Conservation (phyloP, 1,140 invertebrate genomes). For the Hycleus cichorii region DNA sequence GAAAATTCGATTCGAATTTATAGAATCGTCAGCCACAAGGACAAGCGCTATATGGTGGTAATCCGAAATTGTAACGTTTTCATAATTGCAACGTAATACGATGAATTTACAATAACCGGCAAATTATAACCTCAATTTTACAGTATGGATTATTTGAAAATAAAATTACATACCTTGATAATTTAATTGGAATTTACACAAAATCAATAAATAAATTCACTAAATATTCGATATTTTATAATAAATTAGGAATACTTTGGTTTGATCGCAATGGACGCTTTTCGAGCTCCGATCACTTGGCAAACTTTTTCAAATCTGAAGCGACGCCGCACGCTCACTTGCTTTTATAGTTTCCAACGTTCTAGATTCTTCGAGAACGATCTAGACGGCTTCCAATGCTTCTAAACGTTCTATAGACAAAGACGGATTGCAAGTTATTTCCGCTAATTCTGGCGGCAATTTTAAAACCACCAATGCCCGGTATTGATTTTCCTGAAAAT, state of each 20-base stretch:
- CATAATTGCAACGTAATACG: no score
- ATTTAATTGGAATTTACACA: no score
- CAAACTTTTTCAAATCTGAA: constrained; percentile 21
- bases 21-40: neutral
- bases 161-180: no score
- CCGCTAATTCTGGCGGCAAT: constrained; percentile 23
- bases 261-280: neutral
- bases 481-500: constrained; percentile 4
- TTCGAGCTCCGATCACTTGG: neutral
- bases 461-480: constrained; percentile 14
- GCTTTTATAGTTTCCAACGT: constrained; percentile 33
- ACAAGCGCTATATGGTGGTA: neutral
- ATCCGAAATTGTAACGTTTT: no score
- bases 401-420: constrained; percentile 16
- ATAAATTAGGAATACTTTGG: constrained; percentile 17
- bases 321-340: constrained; percentile 14
- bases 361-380: constrained; percentile 36
- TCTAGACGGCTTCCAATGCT: constrained; percentile 18
- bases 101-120: no score
- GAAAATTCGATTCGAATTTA: neutral
- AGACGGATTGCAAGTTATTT: constrained; percentile 17
- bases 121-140: no score
- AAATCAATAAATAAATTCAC: neutral
- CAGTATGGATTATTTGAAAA: no score
- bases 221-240: neutral